Evolutionary conservation across 2,888 invertebrate genomes (phyloP), one percentile per base, ranked within the genome.

Genomic region (Holacanthella duospinosa): DNA sequence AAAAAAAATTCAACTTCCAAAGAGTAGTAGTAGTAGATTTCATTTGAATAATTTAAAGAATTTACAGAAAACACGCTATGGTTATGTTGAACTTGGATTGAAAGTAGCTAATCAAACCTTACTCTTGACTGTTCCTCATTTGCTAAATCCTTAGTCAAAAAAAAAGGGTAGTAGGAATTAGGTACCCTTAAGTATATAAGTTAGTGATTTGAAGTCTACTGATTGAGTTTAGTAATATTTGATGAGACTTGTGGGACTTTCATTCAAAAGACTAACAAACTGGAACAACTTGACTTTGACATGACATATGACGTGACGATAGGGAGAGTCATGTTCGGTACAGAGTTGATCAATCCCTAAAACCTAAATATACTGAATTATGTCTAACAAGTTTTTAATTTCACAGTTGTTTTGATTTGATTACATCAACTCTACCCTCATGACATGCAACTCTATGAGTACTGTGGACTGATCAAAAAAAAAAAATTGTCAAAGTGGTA

Each of bases 241-340:
- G 58, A 66, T 66, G 64, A 64, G 29, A 19, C 24, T 54, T n/a
- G 66, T 66, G 61, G 64, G 60, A 62, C 60, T 64, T 66, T 53
- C 64, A 59, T 57, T 64, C 66, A 64, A 56, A 26, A 16, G 29
- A 55, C 12, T 21, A 26, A 21, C 26, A 25, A 9, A 26, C 21
- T 9, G 21, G 57, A 24, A 57, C 57, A 57, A 29, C 27, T 57
- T 57, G 57, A 57, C 29, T 29, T 19, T 57, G 27, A 55, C 55
- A 28, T 55, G 55, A 48, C 48, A 48, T 36, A 16, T 48, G 48
- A 48, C 48, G 48, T 48, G 48, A 48, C 21, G 48, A 48, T 48
- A 16, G 36, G n/a, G n/a, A n/a, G 36, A 12, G 36, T 6, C 16
- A 16, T 6, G 36, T 36, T 36, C 36, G 16, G 36, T 6, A 48